Base-by-base conservation (phyloP, 2,888 invertebrate genomes). In the Stramonita haemastoma region DNA sequence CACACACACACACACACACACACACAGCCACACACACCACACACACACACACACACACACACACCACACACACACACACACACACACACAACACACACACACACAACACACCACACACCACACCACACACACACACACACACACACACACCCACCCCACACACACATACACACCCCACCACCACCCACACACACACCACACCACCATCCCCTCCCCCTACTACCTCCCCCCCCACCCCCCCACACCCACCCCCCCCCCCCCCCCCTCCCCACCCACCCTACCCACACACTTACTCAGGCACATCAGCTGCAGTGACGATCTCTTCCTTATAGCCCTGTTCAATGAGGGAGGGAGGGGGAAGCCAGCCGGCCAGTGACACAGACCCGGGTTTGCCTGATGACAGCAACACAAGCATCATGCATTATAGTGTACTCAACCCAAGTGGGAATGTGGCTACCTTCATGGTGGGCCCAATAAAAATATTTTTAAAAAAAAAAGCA, bases 321-420 rank as follows among this genome's bases (percentile, higher is more conserved):
- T 81, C 36, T 26, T 46, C 36, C 26, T 22, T 13, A 6, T 36
- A 36, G 5, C 81, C 81, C 22, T 36, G 36, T 5, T 36, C 11
- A 0, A 0, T 36, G 26, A 81, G 22, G 6, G 81, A 81, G 5
- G 81, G 81, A 22, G 81, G 81, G 8, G 81, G 81, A 5, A 81
- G 81, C 81, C 81, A 81, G 22, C 81, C 81, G 8, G 81, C 81
- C 81, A 81, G 46, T 26, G 5, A 26, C 46, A 81, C 81, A 36
- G 81, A 81, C 26, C 81, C 81, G 6, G 81, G 81, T 81, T 81
- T 81, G 11, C 81, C 81, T 81, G 81, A 13, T 17, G 46, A 46
- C 46, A 46, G 46, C 46, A 8, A 2, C 46, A 46, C n/a, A 46
- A 46, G 46, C 2, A 8, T 46, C 4, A n/a, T n/a, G n/a, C n/a